These are phyloP conservation scores for Coremacera marginata DNA, from an alignment of 2,888 invertebrate species.

Conservation along the genomic window DNA sequence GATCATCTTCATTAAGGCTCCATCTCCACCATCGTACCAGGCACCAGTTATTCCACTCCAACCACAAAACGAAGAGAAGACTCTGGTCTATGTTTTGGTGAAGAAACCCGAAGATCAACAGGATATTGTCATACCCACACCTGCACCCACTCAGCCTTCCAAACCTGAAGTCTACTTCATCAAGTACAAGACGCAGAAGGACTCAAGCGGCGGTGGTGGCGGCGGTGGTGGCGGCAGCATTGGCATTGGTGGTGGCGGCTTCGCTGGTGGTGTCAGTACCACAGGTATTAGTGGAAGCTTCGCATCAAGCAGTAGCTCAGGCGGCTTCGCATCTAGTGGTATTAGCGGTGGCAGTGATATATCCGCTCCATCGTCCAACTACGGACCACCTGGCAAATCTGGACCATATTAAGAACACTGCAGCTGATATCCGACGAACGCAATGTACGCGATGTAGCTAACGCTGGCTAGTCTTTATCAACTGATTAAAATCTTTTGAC, in stretches of 20 bases:
- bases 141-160: slow-evolving; percentile 85
- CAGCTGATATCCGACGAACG: slow-evolving; percentile 31
- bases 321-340: slow-evolving; percentile 54
- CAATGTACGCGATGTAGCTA: slow-evolving; percentile 50
- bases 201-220: slow-evolving; percentile 56
- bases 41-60: slow-evolving; percentile 85
- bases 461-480: slow-evolving; percentile 64
- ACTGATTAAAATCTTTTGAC: slow-evolving; percentile 34
- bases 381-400: slow-evolving; percentile 80
- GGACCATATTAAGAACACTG: slow-evolving; percentile 73
- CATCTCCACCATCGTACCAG: slow-evolving; percentile 84
- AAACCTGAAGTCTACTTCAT: slow-evolving; percentile 93
- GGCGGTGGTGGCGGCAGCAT: slow-evolving; percentile 52
- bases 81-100: slow-evolving; percentile 88
- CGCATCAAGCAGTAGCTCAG: slow-evolving; percentile 53
- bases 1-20: slow-evolving; percentile 93
- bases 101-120: slow-evolving; percentile 89
- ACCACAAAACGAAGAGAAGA: slow-evolving; percentile 88
- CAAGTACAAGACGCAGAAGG: slow-evolving; percentile 71
- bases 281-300: slow-evolving; percentile 51
- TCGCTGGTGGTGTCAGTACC: slow-evolving; percentile 48
- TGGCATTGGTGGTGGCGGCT: slow-evolving; percentile 56
- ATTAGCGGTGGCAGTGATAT: slow-evolving; percentile 57
- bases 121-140: slow-evolving; percentile 82
- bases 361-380: slow-evolving; percentile 70